Conservation (phyloP, 2,888 invertebrate genomes). For the Chloroclysta siterata region DNA sequence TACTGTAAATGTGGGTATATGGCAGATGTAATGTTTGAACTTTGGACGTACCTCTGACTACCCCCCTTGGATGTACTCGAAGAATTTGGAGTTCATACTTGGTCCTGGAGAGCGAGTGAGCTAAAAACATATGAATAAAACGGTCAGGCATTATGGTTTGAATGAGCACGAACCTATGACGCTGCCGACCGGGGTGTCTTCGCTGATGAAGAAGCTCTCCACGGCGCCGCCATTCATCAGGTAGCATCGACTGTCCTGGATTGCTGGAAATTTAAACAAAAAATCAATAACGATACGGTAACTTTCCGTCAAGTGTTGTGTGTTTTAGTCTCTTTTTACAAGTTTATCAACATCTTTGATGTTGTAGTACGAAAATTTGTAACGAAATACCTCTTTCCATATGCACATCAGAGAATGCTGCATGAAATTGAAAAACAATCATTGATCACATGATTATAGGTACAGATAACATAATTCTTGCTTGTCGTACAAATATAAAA, state of each 20-base stretch:
- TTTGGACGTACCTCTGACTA: too few relatives aligned
- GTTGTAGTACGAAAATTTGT: neutral
- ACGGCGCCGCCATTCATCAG: conserved; percentile 95
- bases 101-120: too few relatives aligned
- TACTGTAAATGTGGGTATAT: too few relatives aligned
- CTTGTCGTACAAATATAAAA: conserved; percentile 6
- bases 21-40: too few relatives aligned
- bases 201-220: conserved; percentile 95
- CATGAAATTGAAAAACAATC: conserved; percentile 32
- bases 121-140: too few relatives aligned
- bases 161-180: conserved; percentile 86
- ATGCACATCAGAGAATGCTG: conserved; percentile 37
- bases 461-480: neutral
- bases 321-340: too few relatives aligned
- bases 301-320: too few relatives aligned
- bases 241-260: conserved; percentile 94
- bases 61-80: too few relatives aligned
- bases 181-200: conserved; percentile 92
- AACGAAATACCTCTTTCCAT: conserved; percentile 39
- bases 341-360: neutral
- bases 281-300: too few relatives aligned
- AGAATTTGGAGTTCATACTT: too few relatives aligned
- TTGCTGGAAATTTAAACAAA: conserved; percentile 74
- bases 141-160: too few relatives aligned
- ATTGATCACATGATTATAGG: conserved; percentile 6